Conservation (phyloP, 2,797 vertebrate species). For the Rhodeus uyekii region DNA sequence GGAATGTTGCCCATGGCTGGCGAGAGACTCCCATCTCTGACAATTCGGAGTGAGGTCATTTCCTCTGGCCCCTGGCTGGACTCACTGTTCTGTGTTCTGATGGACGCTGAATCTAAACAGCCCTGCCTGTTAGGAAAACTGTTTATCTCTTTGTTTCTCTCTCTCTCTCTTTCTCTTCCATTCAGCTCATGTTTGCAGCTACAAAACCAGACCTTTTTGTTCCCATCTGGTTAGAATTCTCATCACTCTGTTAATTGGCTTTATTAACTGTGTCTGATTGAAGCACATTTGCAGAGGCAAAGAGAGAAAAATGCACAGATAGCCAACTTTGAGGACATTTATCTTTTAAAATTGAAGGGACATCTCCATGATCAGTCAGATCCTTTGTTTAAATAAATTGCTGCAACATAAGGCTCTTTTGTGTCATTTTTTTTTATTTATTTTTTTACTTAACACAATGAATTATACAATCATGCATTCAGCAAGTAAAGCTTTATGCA, state of each 20-base stretch:
- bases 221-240: constrained; percentile 46
- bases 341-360: constrained; percentile 33
- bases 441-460: neutral
- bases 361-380: constrained; percentile 32
- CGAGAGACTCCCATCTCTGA: constrained; percentile 1
- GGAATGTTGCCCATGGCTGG: constrained; percentile 23
- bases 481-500: neutral
- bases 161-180: constrained; percentile 16
- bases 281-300: constrained; percentile 44
- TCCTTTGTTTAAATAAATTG: constrained; percentile 44
- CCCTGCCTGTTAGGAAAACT: constrained; percentile 29
- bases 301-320: constrained; percentile 36
- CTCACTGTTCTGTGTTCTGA: constrained; percentile 15
- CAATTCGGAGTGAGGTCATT: constrained; percentile 36
- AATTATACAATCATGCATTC: neutral
- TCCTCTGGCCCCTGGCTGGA: constrained; percentile 20
- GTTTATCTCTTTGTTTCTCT: constrained; percentile 29
- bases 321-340: constrained; percentile 36
- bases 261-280: constrained; percentile 50
- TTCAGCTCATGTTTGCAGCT: constrained; percentile 22
- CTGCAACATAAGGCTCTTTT: constrained; percentile 3
- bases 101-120: constrained; percentile 36
- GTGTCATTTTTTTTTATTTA: constrained; percentile 1
- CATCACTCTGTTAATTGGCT: constrained; percentile 48
- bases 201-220: constrained; percentile 26